Evolutionary conservation across 2,797 vertebrate species (phyloP).

Genomic region (Microcaecilia unicolor): DNA sequence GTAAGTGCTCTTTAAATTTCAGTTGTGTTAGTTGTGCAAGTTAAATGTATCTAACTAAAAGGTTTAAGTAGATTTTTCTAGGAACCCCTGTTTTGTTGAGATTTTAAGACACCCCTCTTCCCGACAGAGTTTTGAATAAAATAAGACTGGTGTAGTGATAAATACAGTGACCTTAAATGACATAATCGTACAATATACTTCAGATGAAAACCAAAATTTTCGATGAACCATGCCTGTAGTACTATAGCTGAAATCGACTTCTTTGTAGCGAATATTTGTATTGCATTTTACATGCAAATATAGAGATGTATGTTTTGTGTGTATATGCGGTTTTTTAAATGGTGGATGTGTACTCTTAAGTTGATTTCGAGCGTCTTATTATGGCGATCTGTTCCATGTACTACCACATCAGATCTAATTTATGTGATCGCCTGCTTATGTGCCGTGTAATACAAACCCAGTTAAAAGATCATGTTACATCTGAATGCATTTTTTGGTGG

Average conservation of each 20-base stretch:
- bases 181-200: constrained; percentile 60
- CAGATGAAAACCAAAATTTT: constrained; percentile 47
- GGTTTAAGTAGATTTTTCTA: constrained; percentile 36
- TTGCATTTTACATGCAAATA: constrained; percentile 38
- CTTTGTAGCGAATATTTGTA: constrained; percentile 23
- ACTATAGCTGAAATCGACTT: constrained; percentile 41
- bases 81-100: constrained; percentile 26
- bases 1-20: constrained; percentile 70
- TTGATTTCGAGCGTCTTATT: constrained; percentile 36
- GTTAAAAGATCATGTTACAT: constrained; percentile 36
- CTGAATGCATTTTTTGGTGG: constrained; percentile 29
- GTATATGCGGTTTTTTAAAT: neutral
- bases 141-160: constrained; percentile 42
- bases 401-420: constrained; percentile 56
- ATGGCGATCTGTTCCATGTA: constrained; percentile 33
- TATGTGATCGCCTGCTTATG: constrained; percentile 44
- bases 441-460: constrained; percentile 19
- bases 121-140: constrained; percentile 36
- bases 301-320: neutral
- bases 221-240: constrained; percentile 19
- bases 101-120: constrained; percentile 26
- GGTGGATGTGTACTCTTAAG: constrained; percentile 32
- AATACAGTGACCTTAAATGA: constrained; percentile 64
- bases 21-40: constrained; percentile 58
- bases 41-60: constrained; percentile 42